Evolutionary conservation across 1,140 invertebrate genomes (phyloP).

Genomic region (Drosophila eugracilis): DNA sequence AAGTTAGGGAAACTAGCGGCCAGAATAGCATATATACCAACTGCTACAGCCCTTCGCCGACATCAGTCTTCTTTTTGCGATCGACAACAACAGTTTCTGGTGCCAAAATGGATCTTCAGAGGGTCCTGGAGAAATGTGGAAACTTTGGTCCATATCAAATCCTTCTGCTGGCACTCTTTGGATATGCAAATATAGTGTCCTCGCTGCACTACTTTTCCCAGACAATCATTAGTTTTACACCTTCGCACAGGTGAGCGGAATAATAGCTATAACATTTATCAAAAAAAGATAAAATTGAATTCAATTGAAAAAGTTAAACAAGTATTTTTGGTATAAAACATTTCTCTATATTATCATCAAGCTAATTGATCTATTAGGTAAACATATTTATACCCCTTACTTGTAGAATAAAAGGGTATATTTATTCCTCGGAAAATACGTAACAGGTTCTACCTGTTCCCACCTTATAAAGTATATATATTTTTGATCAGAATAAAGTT

Average conservation of each 20-base stretch:
- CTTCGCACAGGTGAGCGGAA: conserved; percentile 82
- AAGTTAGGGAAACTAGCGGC: too few species aligned
- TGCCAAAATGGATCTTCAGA: conserved; percentile 86
- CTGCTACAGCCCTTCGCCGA: conserved; percentile 7
- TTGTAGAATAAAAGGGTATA: too few species aligned
- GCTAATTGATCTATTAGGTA: too few species aligned
- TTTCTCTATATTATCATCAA: too few species aligned
- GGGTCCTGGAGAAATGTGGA: conserved; percentile 86
- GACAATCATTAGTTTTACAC: conserved; percentile 86
- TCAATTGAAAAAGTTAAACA: too few species aligned
- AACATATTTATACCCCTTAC: too few species aligned
- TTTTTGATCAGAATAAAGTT: too few species aligned
- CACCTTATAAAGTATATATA: too few species aligned
- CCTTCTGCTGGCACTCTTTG: conserved; percentile 86
- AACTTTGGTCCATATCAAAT: conserved; percentile 88
- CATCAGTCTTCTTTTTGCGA: conserved; percentile 40
- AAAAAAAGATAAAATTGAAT: not conserved
- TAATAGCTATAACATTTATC: not conserved
- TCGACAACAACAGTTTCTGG: conserved; percentile 14
- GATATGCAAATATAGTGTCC: conserved; percentile 86
- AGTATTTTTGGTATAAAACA: too few species aligned
- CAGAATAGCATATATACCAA: conserved; percentile 25
- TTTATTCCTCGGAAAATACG: too few species aligned
- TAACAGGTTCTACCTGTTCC: too few species aligned
- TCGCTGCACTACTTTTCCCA: conserved; percentile 87